Evolutionary conservation across 2,797 vertebrate genomes (phyloP), one percentile per base, ranked within the genome.

Genomic region (Chloroceryle amazona): DNA sequence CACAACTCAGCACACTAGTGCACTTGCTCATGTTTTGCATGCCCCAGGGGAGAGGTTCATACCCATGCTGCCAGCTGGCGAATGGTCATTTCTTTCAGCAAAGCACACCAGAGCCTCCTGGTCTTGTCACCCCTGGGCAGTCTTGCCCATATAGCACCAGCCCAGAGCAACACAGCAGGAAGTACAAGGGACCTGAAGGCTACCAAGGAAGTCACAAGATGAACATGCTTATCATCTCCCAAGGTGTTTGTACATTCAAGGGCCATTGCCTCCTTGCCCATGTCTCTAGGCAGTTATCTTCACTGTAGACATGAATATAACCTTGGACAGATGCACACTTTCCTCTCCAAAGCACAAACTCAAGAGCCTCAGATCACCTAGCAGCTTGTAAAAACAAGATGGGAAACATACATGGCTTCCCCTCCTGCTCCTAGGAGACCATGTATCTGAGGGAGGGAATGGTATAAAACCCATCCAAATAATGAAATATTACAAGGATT

Each of bases 351-450:
- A 93, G 52, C 46, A 80, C 39, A 42, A 68, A n/a, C 6, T 66
- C 35, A 66, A 31, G 37, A 61, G n/a, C 7, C 8, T 2, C 63
- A 55, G 33, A n/a, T 42, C 62, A 66, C 10, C 6, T 47, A 2
- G 1, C 19, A 89, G 31, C 26, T 39, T 62, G 19, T 29, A 22
- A 76, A 47, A 91, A 65, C 21, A 31, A 54, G 11, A 9, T 62
- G 14, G 26, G 21, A 9, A 37, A 37, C 1, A 0, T 31, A 63
- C 3, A 6, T 5, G 13, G 22, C 37, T 84, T 81, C 33, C n/a
- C 6, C 8, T 51, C 33, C 14, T 66, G n/a, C 39, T 67, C 29
- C 14, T 25, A 54, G 41, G 4, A 37, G 9, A 66, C 57, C 33
- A 25, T 7, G 9, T 31, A 22, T 54, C 51, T 35, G 33, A 35